phyloP scores from a whole-genome alignment of 2,113 vertebrate species.

The Gasterosteus aculeatus region DNA sequence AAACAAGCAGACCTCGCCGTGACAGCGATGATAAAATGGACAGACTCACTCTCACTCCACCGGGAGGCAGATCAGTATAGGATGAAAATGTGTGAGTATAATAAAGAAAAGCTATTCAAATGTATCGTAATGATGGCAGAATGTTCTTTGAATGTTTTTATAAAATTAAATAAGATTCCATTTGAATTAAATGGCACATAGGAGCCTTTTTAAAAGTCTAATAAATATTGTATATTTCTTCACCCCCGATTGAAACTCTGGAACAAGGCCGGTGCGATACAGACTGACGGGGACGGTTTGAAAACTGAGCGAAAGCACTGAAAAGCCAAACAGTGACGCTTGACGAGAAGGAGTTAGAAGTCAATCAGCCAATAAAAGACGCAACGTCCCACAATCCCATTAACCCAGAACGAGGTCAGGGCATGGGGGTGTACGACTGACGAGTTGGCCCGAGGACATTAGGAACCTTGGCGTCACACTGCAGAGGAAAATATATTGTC shows the following conservation, averaged over 20 bases:
- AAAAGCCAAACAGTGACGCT: constrained; percentile 44
- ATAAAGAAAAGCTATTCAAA: neutral
- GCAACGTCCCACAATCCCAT: constrained; percentile 46
- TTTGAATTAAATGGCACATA: neutral
- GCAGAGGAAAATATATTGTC: neutral
- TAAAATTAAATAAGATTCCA: neutral
- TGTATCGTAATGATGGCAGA: neutral
- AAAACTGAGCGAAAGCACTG: constrained; percentile 7
- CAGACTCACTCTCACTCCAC: neutral
- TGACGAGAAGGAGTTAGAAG: constrained; percentile 30
- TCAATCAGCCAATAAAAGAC: constrained; percentile 43
- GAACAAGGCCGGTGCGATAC: neutral
- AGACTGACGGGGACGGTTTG: neutral
- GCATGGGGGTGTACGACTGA: constrained; percentile 35
- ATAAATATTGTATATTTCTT: neutral
- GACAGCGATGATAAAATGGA: neutral
- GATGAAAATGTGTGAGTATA: neutral
- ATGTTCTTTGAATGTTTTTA: neutral
- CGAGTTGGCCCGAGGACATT: constrained; percentile 13
- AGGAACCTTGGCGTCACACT: neutral
- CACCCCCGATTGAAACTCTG: neutral
- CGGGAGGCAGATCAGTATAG: neutral
- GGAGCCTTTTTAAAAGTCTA: neutral
- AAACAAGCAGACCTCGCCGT: neutral
- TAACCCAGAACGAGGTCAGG: constrained; percentile 46